Evolutionary conservation across 2,113 vertebrate genomes (phyloP).

Genomic region (Sceloporus tristichus): DNA sequence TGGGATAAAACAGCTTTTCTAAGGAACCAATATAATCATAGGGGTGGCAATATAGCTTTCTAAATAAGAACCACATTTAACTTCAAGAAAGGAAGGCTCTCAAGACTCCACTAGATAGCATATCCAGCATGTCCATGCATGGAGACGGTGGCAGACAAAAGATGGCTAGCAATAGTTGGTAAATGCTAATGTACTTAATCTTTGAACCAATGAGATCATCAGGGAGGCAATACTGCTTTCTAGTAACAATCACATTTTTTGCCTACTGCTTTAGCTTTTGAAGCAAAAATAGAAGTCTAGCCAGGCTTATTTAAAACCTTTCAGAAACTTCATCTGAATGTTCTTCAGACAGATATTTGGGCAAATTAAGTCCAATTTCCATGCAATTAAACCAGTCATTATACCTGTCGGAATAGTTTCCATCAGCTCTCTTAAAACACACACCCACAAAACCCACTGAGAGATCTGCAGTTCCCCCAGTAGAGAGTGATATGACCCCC

Average conservation of each 20-base stretch:
- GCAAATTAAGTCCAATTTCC: slow-evolving; percentile 19
- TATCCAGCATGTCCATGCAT: not conserved
- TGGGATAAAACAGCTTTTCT: no score
- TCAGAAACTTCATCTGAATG: slow-evolving; percentile 30
- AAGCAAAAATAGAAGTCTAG: not conserved
- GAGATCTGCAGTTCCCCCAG: slow-evolving; percentile 38
- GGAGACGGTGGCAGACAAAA: not conserved
- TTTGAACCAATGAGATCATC: not conserved
- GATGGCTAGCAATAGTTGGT: no score
- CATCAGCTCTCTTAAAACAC: slow-evolving; percentile 48
- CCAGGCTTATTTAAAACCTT: not conserved
- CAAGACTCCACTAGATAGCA: not conserved
- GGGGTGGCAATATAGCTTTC: not conserved
- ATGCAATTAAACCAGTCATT: slow-evolving; percentile 53
- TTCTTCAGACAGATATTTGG: slow-evolving; percentile 22
- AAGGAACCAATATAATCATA: not conserved
- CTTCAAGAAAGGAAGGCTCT: not conserved
- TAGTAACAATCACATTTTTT: no score
- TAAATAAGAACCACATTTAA: not conserved
- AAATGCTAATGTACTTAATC: not conserved
- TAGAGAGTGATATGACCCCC: not conserved
- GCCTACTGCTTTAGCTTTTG: not conserved
- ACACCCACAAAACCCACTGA: not conserved
- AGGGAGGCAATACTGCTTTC: no score
- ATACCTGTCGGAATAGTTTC: slow-evolving; percentile 41